Conservation (phyloP, 2,888 invertebrate species). For the Globia sparganii region DNA sequence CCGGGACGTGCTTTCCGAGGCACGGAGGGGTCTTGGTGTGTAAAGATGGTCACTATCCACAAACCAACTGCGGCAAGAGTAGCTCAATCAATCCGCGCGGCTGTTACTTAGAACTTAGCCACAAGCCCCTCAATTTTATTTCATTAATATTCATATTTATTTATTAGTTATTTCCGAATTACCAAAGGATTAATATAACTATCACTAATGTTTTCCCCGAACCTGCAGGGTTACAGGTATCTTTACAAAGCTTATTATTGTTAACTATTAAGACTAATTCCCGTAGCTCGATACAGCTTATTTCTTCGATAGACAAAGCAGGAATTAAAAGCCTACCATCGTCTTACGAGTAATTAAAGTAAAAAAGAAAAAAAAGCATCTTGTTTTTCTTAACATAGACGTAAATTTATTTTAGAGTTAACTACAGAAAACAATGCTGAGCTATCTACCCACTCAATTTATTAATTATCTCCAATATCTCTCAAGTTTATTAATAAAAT, state of each 20-base stretch:
- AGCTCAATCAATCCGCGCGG: no score
- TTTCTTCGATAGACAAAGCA: background rate
- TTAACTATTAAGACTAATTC: background rate
- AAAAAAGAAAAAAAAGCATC: no score
- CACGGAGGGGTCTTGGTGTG: no score
- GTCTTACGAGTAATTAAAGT: background rate
- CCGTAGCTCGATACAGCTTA: background rate
- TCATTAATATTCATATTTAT: no score
- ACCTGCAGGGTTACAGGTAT: background rate
- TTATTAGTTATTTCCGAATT: slow-evolving; percentile 4
- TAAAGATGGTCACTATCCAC: no score
- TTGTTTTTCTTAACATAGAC: background rate
- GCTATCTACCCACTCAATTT: no score
- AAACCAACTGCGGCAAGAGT: no score
- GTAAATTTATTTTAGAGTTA: background rate
- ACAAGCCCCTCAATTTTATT: no score
- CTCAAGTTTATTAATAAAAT: slow-evolving; percentile 7
- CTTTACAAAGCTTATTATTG: background rate
- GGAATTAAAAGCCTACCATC: background rate
- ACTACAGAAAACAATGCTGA: background rate
- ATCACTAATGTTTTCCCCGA: background rate
- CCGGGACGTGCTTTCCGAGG: no score
- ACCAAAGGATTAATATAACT: background rate
- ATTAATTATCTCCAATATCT: background rate
- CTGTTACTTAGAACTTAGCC: no score